A percentile compares a stretch with the other conserved stretches of the same genome.
phyloP scores from a whole-genome alignment of 2,113 vertebrate genomes.

The Lophius piscatorius region DNA sequence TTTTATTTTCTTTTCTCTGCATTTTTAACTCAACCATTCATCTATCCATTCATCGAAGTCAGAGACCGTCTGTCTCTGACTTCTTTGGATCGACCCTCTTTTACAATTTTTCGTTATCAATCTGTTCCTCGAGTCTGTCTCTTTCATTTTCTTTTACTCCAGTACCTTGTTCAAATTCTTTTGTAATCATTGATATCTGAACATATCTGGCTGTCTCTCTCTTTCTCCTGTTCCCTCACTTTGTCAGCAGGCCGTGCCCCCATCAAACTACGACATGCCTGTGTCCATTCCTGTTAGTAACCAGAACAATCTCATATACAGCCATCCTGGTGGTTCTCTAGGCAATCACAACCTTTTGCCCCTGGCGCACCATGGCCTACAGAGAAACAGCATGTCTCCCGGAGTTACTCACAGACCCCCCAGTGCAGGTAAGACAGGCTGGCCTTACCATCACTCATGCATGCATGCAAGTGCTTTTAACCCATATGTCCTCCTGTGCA shows the following conservation, averaged over 20 bases:
- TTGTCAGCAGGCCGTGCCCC: conserved; percentile 89
- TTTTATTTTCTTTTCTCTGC: background rate
- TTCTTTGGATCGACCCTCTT: no score
- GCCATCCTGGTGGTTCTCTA: conserved; percentile 92
- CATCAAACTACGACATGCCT: conserved; percentile 97
- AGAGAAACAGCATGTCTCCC: conserved; percentile 99
- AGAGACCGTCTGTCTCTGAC: no score
- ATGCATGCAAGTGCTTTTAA: conserved; percentile 38
- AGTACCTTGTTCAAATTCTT: background rate
- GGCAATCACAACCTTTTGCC: conserved; percentile 98
- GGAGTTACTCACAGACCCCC: conserved; percentile 96
- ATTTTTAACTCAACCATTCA: no score
- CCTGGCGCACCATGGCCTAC: conserved; percentile 94
- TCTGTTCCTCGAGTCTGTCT: background rate
- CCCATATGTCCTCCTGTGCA: conserved; percentile 29
- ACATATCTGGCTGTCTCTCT: no score
- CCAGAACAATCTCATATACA: conserved; percentile 97
- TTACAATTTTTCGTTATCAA: conserved; percentile 23
- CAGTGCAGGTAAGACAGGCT: conserved; percentile 95
- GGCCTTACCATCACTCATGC: conserved; percentile 36
- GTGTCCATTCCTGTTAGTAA: conserved; percentile 98
- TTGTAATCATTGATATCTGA: no score
- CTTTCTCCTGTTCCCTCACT: conserved; percentile 17
- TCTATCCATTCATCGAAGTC: conserved; percentile 33
- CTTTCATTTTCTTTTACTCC: background rate